These are phyloP conservation scores for Sminthopsis crassicaudata DNA, from an alignment of 2,113 vertebrate genomes.

Conservation along the genomic window DNA sequence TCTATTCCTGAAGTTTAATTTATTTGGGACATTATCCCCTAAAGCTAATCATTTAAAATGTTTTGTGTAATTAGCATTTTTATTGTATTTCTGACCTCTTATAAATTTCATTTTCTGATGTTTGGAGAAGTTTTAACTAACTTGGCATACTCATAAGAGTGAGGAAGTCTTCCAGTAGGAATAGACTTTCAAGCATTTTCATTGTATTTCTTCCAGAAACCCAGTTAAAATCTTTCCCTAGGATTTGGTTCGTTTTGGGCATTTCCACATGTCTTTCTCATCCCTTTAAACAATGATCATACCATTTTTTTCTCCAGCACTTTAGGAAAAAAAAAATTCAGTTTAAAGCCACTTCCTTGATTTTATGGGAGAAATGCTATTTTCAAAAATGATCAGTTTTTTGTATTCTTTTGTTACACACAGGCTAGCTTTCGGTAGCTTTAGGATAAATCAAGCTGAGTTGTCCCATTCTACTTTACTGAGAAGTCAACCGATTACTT, in stretches of 20 bases:
- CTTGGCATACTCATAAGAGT: neutral
- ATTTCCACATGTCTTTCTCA: accelerated
- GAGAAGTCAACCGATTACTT: neutral
- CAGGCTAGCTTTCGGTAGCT: neutral
- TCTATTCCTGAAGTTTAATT: no score
- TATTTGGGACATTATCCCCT: no score
- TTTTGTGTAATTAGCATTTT: neutral
- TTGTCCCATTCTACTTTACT: neutral
- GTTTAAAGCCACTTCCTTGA: neutral
- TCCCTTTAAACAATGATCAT: neutral
- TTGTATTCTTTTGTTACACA: neutral
- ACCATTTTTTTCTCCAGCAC: neutral
- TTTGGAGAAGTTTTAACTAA: conserved; percentile 23
- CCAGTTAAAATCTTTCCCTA: neutral
- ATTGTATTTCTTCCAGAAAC: neutral
- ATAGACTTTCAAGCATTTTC: neutral
- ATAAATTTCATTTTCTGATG: neutral
- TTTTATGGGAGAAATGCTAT: conserved; percentile 32
- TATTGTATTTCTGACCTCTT: neutral
- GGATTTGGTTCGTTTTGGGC: neutral
- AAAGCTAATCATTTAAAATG: accelerated
- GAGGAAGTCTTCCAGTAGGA: neutral
- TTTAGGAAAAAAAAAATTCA: neutral
- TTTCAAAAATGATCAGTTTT: conserved; percentile 1
- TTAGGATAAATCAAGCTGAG: neutral